A percentile compares a stretch with the other conserved stretches of the same genome.
Evolutionary conservation across 2,888 invertebrate genomes (phyloP).

Genomic region (Chrysopilus asiliformis): DNA sequence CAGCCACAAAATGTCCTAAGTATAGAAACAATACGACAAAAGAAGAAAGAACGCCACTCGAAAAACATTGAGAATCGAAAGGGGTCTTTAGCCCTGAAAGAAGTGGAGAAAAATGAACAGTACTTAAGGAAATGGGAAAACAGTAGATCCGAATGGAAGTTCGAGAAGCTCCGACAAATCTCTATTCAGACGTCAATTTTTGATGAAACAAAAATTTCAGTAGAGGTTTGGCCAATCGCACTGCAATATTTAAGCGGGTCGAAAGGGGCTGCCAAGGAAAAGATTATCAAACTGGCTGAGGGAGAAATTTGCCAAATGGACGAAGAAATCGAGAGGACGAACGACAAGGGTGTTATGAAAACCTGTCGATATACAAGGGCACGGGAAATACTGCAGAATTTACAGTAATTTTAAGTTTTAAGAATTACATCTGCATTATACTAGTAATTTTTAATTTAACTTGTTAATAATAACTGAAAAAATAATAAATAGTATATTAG

Average conservation of each 20-base stretch:
- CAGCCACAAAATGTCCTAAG: constrained; percentile 30
- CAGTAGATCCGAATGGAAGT: constrained; percentile 58
- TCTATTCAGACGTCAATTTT: constrained; percentile 60
- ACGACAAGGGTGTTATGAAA: constrained; percentile 23
- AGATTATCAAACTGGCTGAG: constrained; percentile 48
- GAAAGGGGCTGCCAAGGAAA: constrained; percentile 50
- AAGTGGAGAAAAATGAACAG: constrained; percentile 46
- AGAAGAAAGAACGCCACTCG: constrained; percentile 49
- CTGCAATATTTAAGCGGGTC: constrained; percentile 59
- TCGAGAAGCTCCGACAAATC: constrained; percentile 64
- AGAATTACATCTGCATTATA: too few relatives aligned
- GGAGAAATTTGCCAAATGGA: constrained; percentile 50
- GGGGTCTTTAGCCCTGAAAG: constrained; percentile 40
- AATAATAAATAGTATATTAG: too few relatives aligned
- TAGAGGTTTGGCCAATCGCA: constrained; percentile 48
- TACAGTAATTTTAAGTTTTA: too few relatives aligned
- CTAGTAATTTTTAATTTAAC: too few relatives aligned
- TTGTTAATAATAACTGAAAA: too few relatives aligned
- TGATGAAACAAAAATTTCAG: constrained; percentile 43
- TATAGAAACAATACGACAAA: constrained; percentile 48
- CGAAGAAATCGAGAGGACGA: constrained; percentile 19
- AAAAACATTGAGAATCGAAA: constrained; percentile 43
- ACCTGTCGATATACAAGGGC: constrained; percentile 29
- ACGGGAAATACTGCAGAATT: constrained; percentile 28
- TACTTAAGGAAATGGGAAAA: constrained; percentile 65